Evolutionary conservation across 2,797 vertebrate species (phyloP).

Genomic region (Morus bassanus): DNA sequence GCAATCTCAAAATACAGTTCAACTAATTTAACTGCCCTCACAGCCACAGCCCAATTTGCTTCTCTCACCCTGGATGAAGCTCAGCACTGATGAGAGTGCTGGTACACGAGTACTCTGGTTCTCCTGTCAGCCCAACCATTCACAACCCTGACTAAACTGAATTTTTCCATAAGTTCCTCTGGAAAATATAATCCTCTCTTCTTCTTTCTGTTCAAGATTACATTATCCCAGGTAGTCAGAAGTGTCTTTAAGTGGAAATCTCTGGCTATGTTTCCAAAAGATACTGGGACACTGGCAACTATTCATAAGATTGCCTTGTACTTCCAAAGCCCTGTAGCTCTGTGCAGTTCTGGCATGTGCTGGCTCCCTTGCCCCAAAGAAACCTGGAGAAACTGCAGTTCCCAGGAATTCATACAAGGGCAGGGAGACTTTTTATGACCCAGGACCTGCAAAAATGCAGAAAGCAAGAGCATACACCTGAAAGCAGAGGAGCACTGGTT

Average conservation of each 20-base stretch:
- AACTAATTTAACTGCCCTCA: background rate
- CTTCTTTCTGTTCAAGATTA: background rate
- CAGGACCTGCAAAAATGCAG: background rate
- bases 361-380: background rate
- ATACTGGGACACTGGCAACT: background rate
- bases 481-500: background rate
- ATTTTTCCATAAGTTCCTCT: background rate
- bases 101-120: background rate
- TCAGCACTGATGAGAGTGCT: background rate
- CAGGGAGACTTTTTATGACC: background rate
- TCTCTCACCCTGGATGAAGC: background rate
- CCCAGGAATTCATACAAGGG: background rate
- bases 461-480: background rate
- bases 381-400: background rate
- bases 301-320: accelerated
- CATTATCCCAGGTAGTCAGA: background rate
- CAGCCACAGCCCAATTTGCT: accelerated
- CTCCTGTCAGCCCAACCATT: background rate
- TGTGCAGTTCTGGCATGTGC: background rate
- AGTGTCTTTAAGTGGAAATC: background rate
- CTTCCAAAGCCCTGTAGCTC: background rate
- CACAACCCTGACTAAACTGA: background rate
- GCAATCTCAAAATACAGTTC: background rate
- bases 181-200: background rate
- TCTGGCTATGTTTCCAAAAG: background rate